phyloP scores from a whole-genome alignment of 2,113 vertebrate genomes.

The Corvus cornix region DNA sequence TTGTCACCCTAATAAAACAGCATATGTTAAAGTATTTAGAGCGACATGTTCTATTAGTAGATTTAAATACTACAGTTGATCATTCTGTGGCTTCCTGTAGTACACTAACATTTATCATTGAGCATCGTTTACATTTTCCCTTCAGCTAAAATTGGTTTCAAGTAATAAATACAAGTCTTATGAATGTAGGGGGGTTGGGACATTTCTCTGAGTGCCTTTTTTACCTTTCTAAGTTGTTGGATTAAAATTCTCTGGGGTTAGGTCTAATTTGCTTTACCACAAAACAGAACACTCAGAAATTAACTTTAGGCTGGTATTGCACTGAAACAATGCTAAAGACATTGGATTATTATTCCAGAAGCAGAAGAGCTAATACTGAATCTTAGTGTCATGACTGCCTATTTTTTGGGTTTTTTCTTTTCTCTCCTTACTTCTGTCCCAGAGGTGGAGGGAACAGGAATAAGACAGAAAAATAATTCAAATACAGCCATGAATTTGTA shows the following conservation, averaged over 20 bases:
- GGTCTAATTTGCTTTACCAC: background rate
- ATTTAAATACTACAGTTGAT: background rate
- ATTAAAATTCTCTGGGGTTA: background rate
- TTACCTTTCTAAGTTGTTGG: background rate
- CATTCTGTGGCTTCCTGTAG: background rate
- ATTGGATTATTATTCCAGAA: background rate
- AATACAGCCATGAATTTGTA: background rate
- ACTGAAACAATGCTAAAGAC: background rate
- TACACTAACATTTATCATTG: background rate
- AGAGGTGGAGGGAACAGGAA: rapidly evolving
- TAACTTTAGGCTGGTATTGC: background rate
- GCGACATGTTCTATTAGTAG: background rate
- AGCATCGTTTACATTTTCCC: background rate
- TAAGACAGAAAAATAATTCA: background rate
- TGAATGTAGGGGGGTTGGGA: background rate
- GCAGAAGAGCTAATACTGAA: background rate
- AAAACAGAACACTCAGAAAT: background rate
- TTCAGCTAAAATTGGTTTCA: background rate
- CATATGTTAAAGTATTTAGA: background rate
- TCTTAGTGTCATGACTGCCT: background rate
- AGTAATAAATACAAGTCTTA: background rate
- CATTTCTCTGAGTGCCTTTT: background rate
- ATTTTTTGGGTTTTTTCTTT: rapidly evolving
- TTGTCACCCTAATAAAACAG: background rate
- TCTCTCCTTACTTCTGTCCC: background rate